These are phyloP conservation scores for Agrypnus murinus DNA, from an alignment of 2,888 invertebrate species.

Conservation along the genomic window DNA sequence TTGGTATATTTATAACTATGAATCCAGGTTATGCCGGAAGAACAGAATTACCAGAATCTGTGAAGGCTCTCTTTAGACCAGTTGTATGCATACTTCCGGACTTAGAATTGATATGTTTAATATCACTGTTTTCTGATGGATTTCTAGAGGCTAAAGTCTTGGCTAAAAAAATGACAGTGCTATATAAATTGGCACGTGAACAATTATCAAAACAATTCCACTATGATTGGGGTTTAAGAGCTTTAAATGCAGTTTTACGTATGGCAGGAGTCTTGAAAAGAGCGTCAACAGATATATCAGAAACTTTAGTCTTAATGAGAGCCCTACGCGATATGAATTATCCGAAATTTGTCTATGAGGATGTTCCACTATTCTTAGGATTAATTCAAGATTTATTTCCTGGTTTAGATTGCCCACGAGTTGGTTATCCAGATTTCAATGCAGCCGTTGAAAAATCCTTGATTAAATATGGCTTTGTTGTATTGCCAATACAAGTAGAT, in stretches of 20 bases:
- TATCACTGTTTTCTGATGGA: constrained; percentile 94
- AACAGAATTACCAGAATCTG: constrained; percentile 93
- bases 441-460: constrained; percentile 83
- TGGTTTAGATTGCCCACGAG: constrained; percentile 90
- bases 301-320: constrained; percentile 92
- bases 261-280: constrained; percentile 94
- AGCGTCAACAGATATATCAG: constrained; percentile 84
- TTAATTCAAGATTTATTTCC: constrained; percentile 93
- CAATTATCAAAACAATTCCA: constrained; percentile 95
- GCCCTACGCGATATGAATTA: constrained; percentile 94
- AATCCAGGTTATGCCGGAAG: constrained; percentile 95
- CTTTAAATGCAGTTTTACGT: constrained; percentile 91
- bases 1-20: constrained; percentile 96
- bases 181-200: constrained; percentile 90
- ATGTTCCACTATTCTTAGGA: constrained; percentile 91
- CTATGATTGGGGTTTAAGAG: constrained; percentile 95
- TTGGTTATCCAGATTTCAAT: constrained; percentile 91
- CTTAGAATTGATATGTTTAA: constrained; percentile 92
- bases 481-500: constrained; percentile 81
- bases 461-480: constrained; percentile 78
- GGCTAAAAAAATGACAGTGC: constrained; percentile 95
- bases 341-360: constrained; percentile 94
- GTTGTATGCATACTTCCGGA: constrained; percentile 95
- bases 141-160: constrained; percentile 92
- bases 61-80: constrained; percentile 93